Evolutionary conservation across 2,797 vertebrate species (phyloP).

Genomic region (Sebastes diploproa): DNA sequence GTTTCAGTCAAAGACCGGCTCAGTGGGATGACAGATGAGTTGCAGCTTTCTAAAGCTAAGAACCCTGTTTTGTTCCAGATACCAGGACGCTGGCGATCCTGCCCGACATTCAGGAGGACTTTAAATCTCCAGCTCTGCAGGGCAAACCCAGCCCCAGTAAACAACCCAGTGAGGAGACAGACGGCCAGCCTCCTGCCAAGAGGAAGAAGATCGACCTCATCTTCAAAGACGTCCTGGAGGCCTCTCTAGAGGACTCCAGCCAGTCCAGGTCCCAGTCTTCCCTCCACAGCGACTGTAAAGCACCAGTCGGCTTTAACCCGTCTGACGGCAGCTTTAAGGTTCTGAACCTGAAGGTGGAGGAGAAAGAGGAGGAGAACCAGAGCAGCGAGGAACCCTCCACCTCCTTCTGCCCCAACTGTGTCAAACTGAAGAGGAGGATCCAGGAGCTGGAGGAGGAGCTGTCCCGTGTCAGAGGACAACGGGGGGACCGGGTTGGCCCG

Average conservation of each 20-base stretch:
- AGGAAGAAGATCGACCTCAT: constrained; percentile 96
- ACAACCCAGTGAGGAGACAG: constrained; percentile 84
- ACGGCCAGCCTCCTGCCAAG: constrained; percentile 87
- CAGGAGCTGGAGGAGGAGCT: constrained; percentile 93
- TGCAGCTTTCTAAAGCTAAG: neutral
- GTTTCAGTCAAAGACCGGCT: neutral
- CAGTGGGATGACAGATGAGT: neutral
- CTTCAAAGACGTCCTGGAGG: constrained; percentile 93
- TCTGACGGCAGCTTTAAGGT: constrained; percentile 74
- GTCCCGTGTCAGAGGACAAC: constrained; percentile 86
- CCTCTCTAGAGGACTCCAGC: constrained; percentile 86
- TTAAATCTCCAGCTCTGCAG: constrained; percentile 77
- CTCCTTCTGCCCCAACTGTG: constrained; percentile 96
- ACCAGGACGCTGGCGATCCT: constrained; percentile 56
- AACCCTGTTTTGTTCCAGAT: constrained; percentile 49
- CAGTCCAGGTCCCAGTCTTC: constrained; percentile 77
- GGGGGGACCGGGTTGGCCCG: constrained; percentile 68
- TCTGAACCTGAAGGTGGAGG: constrained; percentile 87
- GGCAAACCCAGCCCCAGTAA: constrained; percentile 84
- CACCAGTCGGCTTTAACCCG: constrained; percentile 51
- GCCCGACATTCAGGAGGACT: constrained; percentile 26
- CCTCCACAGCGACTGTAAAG: constrained; percentile 80
- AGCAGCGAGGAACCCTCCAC: constrained; percentile 87
- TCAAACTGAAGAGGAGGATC: constrained; percentile 92
- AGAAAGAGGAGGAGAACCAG: constrained; percentile 79